Conservation (phyloP, 92 coral and sea anemone species). For the Zoanthus solanderi region DNA sequence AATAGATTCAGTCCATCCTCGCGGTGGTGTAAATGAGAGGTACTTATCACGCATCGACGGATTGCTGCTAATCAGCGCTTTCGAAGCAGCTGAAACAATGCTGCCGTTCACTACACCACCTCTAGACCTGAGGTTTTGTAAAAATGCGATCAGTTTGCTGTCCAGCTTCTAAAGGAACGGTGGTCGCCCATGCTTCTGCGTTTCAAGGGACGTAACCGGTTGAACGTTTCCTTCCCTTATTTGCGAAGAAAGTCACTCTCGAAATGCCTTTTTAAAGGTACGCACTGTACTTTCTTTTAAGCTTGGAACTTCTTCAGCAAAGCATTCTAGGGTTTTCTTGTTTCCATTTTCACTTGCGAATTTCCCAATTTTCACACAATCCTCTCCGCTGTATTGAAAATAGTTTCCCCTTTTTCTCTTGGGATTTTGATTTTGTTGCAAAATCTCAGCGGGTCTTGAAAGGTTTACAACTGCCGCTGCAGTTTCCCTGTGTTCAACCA, state of each 20-base stretch:
- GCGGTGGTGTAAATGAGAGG: not conserved
- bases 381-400: constrained; percentile 44
- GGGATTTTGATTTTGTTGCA: not conserved
- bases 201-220: constrained; percentile 41
- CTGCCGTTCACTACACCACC: constrained; percentile 52
- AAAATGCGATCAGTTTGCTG: too few species aligned
- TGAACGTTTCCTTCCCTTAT: constrained; percentile 29
- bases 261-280: constrained; percentile 29
- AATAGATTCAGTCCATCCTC: constrained; percentile 24
- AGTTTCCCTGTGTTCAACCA: constrained; percentile 46
- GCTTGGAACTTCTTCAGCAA: constrained; percentile 44
- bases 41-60: constrained; percentile 15
- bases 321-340: constrained; percentile 47
- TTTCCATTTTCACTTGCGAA: constrained; percentile 48
- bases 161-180: constrained; percentile 59
- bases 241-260: constrained; percentile 37
- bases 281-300: constrained; percentile 41
- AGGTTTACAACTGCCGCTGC: constrained; percentile 55
- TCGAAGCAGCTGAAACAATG: constrained; percentile 16
- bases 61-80: constrained; percentile 15
- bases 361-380: constrained; percentile 55
- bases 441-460: constrained; percentile 39
- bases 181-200: constrained; percentile 57
- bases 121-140: constrained; percentile 37
- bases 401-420: constrained; percentile 54